These are phyloP conservation scores for Periophthalmodon schlosseri DNA, from an alignment of 2,113 vertebrate species.

Conservation along the genomic window DNA sequence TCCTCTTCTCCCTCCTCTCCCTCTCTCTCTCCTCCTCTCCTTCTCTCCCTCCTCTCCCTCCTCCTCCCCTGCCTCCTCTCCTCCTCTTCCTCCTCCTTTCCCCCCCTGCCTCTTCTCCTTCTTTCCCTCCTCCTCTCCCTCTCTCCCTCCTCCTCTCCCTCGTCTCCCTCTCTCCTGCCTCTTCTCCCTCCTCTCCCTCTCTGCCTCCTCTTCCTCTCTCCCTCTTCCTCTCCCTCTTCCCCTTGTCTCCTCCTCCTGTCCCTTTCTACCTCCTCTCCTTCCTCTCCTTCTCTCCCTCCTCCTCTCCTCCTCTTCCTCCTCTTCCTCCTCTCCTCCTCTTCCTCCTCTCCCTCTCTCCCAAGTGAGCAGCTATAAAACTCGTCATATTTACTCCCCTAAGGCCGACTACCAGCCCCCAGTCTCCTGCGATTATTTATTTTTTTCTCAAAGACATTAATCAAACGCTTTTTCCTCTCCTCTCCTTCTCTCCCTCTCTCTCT, in stretches of 20 bases:
- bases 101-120: constrained; percentile 53
- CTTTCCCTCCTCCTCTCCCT: constrained; percentile 62
- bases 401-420: constrained; percentile 78
- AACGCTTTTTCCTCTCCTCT: constrained; percentile 43
- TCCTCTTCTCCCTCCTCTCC: constrained; percentile 61
- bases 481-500: not conserved
- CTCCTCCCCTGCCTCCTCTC: too few relatives aligned
- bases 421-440: constrained; percentile 81
- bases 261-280: constrained; percentile 62
- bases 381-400: constrained; percentile 81
- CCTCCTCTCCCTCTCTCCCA: constrained; percentile 67
- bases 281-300: constrained; percentile 67
- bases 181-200: constrained; percentile 56
- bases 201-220: constrained; percentile 65
- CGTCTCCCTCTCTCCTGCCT: too few relatives aligned
- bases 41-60: constrained; percentile 60
- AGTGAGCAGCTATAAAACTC: constrained; percentile 78
- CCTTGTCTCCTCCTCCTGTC: constrained; percentile 55
- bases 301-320: constrained; percentile 60
- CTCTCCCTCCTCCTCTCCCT: constrained; percentile 67
- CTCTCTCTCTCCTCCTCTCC: constrained; percentile 53
- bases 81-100: constrained; percentile 61
- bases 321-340: constrained; percentile 56
- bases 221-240: constrained; percentile 64
- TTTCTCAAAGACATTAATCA: constrained; percentile 79